Evolutionary conservation across 2,888 invertebrate species (phyloP), one percentile per base, ranked within the genome.

Genomic region (Tuta absoluta): DNA sequence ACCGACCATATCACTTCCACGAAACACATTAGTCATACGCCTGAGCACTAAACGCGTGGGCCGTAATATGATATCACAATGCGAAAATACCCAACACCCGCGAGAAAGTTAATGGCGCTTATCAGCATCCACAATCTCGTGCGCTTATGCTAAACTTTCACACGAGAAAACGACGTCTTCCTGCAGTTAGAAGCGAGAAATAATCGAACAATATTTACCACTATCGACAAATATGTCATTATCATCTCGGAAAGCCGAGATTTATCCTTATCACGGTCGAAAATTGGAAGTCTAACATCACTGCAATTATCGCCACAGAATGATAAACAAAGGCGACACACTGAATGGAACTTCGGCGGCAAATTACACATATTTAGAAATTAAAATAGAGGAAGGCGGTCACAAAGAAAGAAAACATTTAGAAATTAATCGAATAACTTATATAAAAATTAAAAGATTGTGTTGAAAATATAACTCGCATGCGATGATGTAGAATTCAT

Each of bases 291-390:
- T 92, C 93, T 94, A 92, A 93, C 94, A 93, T 95, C 95, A 93
- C 94, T 92, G 91, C 92, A 93, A 91, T 92, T 92, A 92, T 92
- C 92, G 90, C 94, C 94, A 92, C 93, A 93, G 87, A 93, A 93
- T 92, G 96, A 96, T 94, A 97, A 95, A 95, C 96, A 97, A 94
- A 97, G 95, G 93, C 96, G 96, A 95, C 96, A 96, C 93, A 97
- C 95, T 94, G 96, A 96, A 94, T 96, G 96, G 93, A 96, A 96
- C 94, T 96, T 96, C 94, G 95, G 95, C 94, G 96, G 96, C 94
- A 96, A 95, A 94, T 95, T 95, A 95, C 95, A 96, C 96, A 96
- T 96, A 94, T 95, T 95, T 95, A 93, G 91, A 90, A 91, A 91
- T 85, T 80, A 91, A 88, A 90, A 88, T 79, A 80, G 80, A 89